A percentile compares a stretch with the other conserved stretches of the same genome.
Evolutionary conservation across 2,113 vertebrate species (phyloP).

Genomic region (Campylomormyrus numenius): DNA sequence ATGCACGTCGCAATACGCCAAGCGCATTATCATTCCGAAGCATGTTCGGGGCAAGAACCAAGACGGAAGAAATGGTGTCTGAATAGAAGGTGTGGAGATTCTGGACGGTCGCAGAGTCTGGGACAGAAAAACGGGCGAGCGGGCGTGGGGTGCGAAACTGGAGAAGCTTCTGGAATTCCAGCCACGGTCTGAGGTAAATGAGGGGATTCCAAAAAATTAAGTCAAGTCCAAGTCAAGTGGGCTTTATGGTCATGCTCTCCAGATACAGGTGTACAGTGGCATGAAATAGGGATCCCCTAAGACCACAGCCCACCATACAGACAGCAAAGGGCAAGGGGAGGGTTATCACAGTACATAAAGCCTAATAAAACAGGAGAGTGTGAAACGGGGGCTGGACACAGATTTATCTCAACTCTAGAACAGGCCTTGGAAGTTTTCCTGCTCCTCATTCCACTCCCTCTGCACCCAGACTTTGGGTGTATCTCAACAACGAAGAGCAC

Average conservation of each 20-base stretch:
- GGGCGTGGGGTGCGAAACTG: neutral
- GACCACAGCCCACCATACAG: neutral
- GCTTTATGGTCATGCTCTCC: neutral
- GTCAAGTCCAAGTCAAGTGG: neutral
- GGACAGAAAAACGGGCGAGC: neutral
- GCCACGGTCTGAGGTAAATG: constrained; percentile 26
- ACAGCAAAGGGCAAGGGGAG: neutral
- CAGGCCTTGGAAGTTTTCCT: neutral
- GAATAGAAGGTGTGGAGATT: neutral
- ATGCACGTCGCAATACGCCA: neutral
- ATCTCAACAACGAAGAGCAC: neutral
- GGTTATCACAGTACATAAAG: neutral
- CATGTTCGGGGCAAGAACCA: neutral
- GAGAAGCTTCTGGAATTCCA: constrained; percentile 29
- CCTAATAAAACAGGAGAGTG: neutral
- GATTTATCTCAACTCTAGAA: neutral
- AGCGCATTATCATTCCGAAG: neutral
- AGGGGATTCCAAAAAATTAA: neutral
- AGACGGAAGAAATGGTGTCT: neutral
- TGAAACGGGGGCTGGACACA: neutral
- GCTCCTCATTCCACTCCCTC: neutral
- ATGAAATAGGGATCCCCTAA: neutral
- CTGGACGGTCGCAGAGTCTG: neutral
- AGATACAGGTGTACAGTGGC: neutral
- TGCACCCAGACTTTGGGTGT: neutral